These are phyloP conservation scores for Saimiri boliviensis DNA, from an alignment of 2,113 vertebrate species.

Conservation along the genomic window DNA sequence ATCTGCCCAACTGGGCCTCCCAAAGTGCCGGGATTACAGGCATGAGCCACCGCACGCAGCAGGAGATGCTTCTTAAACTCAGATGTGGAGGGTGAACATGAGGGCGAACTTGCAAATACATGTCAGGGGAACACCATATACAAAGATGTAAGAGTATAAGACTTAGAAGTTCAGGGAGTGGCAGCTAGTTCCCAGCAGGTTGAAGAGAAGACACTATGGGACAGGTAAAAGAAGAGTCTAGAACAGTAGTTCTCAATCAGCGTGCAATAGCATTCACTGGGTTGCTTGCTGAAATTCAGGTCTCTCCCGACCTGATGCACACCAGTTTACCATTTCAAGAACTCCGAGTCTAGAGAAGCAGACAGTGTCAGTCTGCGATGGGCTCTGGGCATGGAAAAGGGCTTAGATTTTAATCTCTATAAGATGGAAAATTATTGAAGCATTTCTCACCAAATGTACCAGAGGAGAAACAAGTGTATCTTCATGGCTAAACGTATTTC, in stretches of 20 bases:
- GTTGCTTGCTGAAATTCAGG: neutral
- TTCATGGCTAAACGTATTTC: neutral
- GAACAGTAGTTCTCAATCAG: neutral
- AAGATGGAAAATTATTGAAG: neutral
- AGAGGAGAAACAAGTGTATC: neutral
- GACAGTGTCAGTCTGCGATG: neutral
- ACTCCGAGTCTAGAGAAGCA: neutral
- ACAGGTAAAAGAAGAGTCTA: neutral
- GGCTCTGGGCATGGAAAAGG: neutral
- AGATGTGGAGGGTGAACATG: neutral
- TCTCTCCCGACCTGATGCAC: neutral
- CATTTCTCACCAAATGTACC: neutral
- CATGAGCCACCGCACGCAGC: accelerated
- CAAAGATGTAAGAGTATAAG: neutral
- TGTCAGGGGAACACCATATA: neutral
- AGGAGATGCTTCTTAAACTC: neutral
- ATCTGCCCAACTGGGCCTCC: neutral
- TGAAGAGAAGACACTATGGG: neutral
- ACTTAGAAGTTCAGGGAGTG: neutral
- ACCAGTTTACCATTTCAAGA: neutral
- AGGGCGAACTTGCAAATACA: neutral
- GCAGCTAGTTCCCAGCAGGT: neutral
- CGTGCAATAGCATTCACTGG: neutral
- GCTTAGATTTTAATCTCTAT: neutral
- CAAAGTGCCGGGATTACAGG: neutral